Percentiles rank a stretch among this genome's conserved stretches.
Conservation (phyloP, 2,113 vertebrate genomes). For the Benitochromis conjunctus region DNA sequence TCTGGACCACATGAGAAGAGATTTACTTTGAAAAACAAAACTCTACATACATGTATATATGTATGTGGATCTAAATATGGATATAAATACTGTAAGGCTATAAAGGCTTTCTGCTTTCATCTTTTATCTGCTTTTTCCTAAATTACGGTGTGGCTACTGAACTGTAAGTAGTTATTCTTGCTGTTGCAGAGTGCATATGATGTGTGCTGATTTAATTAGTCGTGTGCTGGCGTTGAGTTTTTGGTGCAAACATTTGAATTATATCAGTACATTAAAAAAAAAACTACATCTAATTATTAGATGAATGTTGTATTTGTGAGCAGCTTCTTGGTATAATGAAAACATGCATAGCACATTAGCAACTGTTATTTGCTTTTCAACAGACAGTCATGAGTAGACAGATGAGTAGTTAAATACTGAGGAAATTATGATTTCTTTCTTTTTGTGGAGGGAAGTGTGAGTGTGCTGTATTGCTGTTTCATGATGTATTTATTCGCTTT, state of each 20-base stretch:
- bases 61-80: accelerated
- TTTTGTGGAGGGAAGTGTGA: not conserved
- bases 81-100: accelerated
- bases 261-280: not conserved
- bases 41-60: not conserved
- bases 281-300: accelerated
- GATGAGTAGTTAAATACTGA: not conserved
- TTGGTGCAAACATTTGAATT: not conserved
- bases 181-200: not conserved
- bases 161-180: not conserved
- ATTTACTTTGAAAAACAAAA: not conserved
- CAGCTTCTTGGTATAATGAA: not conserved
- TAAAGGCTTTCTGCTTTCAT: not conserved
- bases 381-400: too few species aligned
- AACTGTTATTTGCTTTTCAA: not conserved
- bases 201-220: not conserved
- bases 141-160: accelerated
- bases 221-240: not conserved
- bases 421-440: not conserved
- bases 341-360: accelerated
- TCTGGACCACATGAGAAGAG: not conserved
- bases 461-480: not conserved
- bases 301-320: not conserved
- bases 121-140: not conserved
- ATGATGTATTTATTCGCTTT: not conserved